Evolutionary conservation across 1,140 invertebrate species (phyloP), one percentile per base, ranked within the genome.

Genomic region (Drosophila erecta): DNA sequence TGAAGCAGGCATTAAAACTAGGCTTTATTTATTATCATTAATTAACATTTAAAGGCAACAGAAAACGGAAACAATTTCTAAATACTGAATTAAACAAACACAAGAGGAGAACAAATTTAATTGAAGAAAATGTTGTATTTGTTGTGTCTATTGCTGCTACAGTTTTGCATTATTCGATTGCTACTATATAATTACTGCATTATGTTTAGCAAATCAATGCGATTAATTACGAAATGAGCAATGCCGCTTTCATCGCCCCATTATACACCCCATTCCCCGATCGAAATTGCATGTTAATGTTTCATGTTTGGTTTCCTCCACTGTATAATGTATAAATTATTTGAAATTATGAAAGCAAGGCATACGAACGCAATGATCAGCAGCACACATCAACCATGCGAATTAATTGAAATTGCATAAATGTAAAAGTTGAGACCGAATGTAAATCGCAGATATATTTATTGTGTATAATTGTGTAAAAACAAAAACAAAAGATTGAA

Each of bases 11-110:
- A 86, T 86, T 83, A 76, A 83, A 86, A 86, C 83, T 86, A 86
- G 83, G 83, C 83, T 86, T 86, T 86, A 86, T 86, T 86, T 86
- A 86, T 86, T 87, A 87, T 79, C 73, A 79, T 86, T 81, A 87
- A 79, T 76, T 81, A 83, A 76, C 81, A 78, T 74, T 71, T 65
- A 70, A 74, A 80, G 49, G 71, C 60, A 80, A 50, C 57, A 46
- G 67, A 57, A 55, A 37, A 44, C 33, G 56, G 41, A 65, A 81
- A 41, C 24, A 15, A 44, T 69, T 58, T 61, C 50, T 70, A 53
- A 50, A 57, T 35, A 69, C 55, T 74, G 55, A 57, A 77, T 62
- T 64, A 65, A 24, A 38, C 43, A 37, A 24, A 50, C 27, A 49
- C n/a, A 33, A 14, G 24, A 30, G 50, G 35, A 44, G 40, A 57